Evolutionary conservation across 1,140 invertebrate species (phyloP), one percentile per base, ranked within the genome.

Genomic region (Drosophila arawakana): DNA sequence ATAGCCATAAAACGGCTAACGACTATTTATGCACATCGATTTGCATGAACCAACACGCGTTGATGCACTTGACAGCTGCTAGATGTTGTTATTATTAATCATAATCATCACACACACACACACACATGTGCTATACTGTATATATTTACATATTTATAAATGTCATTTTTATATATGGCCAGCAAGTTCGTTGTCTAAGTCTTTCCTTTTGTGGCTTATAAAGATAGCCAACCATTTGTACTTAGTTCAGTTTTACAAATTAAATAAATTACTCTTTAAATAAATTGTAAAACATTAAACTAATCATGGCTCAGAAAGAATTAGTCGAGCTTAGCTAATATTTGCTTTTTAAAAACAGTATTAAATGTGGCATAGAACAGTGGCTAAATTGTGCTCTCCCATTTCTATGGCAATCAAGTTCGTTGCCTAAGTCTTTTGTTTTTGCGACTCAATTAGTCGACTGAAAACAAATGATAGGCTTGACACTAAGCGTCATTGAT

Each of bases 101-200:
- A 58, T 30, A 30, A 30, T 30, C 25, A 25, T 25, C 25, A 25
- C 25, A 25, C 25, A 30, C 6, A 30, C 25, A 30, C 25, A 30
- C 25, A 30, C 25, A 30, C 25, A 30, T 6, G 6, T 30, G 4
- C 25, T 30, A 6, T 30, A 30, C 25, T 52, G 44, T 3, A 34
- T 9, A 46, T 7, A 41, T 49, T 35, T 52, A 10, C 63, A 66
- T 70, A 60, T 41, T 46, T 15, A 73, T 54, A 43, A 66, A 66
- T 67, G 60, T 39, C 70, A 52, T 30, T 30, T 30, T 30, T 30
- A 30, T 30, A 30, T 35, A 52, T 35, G n/a, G 18, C 13, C 71
- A 13, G 37, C 76, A 55, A 69, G 83, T 88, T 88, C 43, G 83
- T 80, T 80, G 80, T 39, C 71, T 78, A 73, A 88, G 80, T 89